A percentile compares a stretch with the other conserved stretches of the same genome.
These are phyloP conservation scores for Paramisgurnus dabryanus DNA, from an alignment of 2,113 vertebrate species.

Conservation along the genomic window DNA sequence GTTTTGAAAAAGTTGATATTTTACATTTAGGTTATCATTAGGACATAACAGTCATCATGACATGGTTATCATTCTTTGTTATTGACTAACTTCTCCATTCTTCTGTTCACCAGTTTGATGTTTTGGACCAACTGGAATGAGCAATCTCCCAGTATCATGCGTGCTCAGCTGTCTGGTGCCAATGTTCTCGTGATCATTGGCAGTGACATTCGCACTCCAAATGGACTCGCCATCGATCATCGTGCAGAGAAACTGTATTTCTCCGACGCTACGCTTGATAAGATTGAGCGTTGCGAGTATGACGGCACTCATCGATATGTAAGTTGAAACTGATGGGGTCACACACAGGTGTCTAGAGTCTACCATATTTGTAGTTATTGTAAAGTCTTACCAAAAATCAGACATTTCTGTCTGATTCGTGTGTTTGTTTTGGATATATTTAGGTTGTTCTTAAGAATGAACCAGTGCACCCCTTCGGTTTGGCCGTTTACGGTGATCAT, in stretches of 20 bases:
- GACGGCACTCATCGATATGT: slow-evolving; percentile 89
- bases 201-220: slow-evolving; percentile 92
- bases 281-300: slow-evolving; percentile 96
- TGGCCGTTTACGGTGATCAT: slow-evolving; percentile 93
- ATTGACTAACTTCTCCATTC: neutral
- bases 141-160: slow-evolving; percentile 97
- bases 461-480: slow-evolving; percentile 93
- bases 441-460: slow-evolving; percentile 95
- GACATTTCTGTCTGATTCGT: neutral
- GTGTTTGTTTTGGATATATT: neutral
- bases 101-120: slow-evolving; percentile 77
- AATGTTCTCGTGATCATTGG: slow-evolving; percentile 93
- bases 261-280: slow-evolving; percentile 95
- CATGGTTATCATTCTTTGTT: too few species aligned
- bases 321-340: slow-evolving; percentile 64
- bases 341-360: too few species aligned
- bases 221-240: slow-evolving; percentile 95
- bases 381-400: too few species aligned
- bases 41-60: neutral
- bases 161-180: slow-evolving; percentile 85
- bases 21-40: neutral
- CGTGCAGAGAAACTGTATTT: slow-evolving; percentile 95
- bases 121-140: slow-evolving; percentile 99
- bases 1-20: neutral
- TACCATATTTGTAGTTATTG: too few species aligned